Conservation (phyloP, 1,140 invertebrate genomes). For the Galleria mellonella region DNA sequence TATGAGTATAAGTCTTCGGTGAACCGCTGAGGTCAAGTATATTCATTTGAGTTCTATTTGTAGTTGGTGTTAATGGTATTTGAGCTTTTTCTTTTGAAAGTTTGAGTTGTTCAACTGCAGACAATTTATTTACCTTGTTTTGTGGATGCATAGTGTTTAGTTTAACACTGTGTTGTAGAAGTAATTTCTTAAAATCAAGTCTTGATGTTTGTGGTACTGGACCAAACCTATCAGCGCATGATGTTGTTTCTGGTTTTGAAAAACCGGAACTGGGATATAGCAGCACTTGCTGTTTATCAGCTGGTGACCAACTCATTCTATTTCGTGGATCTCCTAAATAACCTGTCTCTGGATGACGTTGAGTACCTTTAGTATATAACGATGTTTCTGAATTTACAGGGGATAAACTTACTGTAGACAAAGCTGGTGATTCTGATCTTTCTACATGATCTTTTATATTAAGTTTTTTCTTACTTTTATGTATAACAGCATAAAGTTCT, state of each 20-base stretch:
- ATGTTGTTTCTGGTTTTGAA: conserved; percentile 71
- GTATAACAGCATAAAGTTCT: conserved; percentile 84
- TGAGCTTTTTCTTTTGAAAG: conserved; percentile 77
- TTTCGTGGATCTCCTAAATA: conserved; percentile 73
- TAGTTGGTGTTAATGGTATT: conserved; percentile 40
- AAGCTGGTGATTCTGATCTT: conserved; percentile 71
- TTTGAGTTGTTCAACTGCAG: conserved; percentile 89
- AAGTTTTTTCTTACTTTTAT: conserved; percentile 84
- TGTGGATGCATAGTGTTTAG: conserved; percentile 74
- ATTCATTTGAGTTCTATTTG: conserved; percentile 69
- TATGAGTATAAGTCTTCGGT: conserved; percentile 78
- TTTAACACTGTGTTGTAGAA: conserved; percentile 81
- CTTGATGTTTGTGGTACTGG: conserved; percentile 80
- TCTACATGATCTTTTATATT: conserved; percentile 79
- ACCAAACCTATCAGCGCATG: conserved; percentile 76
- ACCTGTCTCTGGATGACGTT: conserved; percentile 74
- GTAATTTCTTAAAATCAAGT: conserved; percentile 87
- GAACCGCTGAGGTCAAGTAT: conserved; percentile 80
- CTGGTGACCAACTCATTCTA: conserved; percentile 73
- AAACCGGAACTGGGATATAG: conserved; percentile 22
- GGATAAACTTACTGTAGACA: conserved; percentile 69
- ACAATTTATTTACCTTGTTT: conserved; percentile 78
- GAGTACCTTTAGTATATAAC: conserved; percentile 52
- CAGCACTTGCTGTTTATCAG: conserved; percentile 45
- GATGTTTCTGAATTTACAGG: conserved; percentile 72